Conservation (phyloP, 1,140 invertebrate species). For the Copidosoma floridanum region DNA sequence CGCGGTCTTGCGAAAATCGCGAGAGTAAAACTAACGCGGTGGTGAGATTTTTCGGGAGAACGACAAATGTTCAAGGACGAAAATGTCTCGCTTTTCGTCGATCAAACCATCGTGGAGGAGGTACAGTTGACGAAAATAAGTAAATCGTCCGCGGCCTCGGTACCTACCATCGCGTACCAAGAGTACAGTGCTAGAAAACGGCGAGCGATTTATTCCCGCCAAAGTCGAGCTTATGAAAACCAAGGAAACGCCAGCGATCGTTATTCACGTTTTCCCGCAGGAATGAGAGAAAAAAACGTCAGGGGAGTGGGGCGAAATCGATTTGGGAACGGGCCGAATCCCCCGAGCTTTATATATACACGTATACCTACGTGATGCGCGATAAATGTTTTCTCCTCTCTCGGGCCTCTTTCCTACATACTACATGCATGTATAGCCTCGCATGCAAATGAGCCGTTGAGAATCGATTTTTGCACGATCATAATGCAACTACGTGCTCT, state of each 20-base stretch:
- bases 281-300: no score
- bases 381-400: constrained; percentile 12
- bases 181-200: no score
- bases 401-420: not conserved
- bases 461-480: constrained; percentile 12
- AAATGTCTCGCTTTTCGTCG: no score
- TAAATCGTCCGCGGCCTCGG: no score
- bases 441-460: constrained; percentile 18
- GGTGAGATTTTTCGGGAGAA: no score
- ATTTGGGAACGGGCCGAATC: not conserved
- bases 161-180: no score
- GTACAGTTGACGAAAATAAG: no score
- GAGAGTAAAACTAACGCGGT: no score
- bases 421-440: no score
- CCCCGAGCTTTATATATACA: not conserved
- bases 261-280: constrained; percentile 9
- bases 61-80: no score
- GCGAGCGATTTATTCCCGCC: constrained; percentile 1
- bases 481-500: not conserved
- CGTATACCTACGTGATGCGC: not conserved
- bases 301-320: not conserved
- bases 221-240: constrained; percentile 13
- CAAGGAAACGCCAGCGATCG: not conserved
- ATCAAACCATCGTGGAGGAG: no score
- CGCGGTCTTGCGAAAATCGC: no score